Percentiles rank a stretch among this genome's conserved stretches.
Evolutionary conservation across 92 coral and sea anemone species (phyloP).

Genomic region (Isaurus tuberculatus): DNA sequence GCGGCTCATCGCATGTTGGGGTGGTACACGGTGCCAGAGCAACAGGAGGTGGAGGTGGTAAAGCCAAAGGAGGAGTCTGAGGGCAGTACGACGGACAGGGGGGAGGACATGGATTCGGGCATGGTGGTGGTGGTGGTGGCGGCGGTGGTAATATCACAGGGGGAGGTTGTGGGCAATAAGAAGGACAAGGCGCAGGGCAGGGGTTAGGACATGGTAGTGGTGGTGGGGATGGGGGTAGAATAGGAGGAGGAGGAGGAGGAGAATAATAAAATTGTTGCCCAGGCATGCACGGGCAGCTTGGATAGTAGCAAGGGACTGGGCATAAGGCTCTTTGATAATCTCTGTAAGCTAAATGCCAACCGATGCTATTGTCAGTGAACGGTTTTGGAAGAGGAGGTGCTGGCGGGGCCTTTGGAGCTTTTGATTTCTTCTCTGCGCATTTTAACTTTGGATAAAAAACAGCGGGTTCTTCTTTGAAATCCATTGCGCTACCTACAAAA

Average conservation of each 20-base stretch:
- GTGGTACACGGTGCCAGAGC: slow-evolving; percentile 1
- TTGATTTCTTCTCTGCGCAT: slow-evolving; percentile 61
- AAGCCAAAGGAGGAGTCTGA: neutral
- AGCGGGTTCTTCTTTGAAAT: slow-evolving; percentile 55
- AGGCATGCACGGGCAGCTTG: slow-evolving; percentile 60
- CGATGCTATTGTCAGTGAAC: slow-evolving; percentile 67
- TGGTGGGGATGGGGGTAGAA: neutral
- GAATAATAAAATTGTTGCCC: slow-evolving; percentile 55
- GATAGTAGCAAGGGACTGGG: slow-evolving; percentile 60
- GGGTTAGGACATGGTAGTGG: slow-evolving; percentile 29
- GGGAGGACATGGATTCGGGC: slow-evolving; percentile 33
- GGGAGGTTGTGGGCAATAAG: slow-evolving; percentile 22
- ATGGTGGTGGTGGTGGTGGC: neutral
- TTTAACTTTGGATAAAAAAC: slow-evolving; percentile 53
- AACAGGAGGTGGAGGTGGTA: slow-evolving; percentile 11
- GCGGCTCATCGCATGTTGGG: slow-evolving; percentile 38
- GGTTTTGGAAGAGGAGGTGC: slow-evolving; percentile 69
- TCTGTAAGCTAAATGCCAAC: slow-evolving; percentile 79
- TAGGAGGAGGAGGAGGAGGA: slow-evolving; percentile 4
- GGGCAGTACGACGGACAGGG: slow-evolving; percentile 43
- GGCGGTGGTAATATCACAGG: neutral
- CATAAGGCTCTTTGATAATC: slow-evolving; percentile 50
- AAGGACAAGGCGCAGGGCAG: slow-evolving; percentile 34
- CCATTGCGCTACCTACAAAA: slow-evolving; percentile 50
- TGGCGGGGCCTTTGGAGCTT: slow-evolving; percentile 67